Percentiles rank a stretch among this genome's conserved stretches.
phyloP scores from a whole-genome alignment of 2,797 vertebrate genomes.

The Halcyon leucocephala region DNA sequence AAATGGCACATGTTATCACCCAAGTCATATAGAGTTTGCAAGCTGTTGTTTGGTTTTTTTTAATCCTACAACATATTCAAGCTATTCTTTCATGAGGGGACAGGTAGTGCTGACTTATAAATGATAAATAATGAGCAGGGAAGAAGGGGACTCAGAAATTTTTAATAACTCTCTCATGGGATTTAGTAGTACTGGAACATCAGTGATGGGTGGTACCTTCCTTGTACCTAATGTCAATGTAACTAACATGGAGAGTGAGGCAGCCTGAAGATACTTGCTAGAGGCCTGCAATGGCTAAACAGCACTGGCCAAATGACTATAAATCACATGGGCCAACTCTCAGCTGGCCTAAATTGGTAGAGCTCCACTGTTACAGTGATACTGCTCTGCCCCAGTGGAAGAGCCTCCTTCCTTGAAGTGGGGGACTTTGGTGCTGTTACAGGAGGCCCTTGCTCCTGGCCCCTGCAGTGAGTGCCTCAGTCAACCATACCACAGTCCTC shows the following conservation, averaged over 20 bases:
- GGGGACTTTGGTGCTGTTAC: background rate
- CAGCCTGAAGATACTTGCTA: background rate
- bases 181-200: background rate
- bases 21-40: fast-evolving
- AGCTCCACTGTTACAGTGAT: background rate
- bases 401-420: background rate
- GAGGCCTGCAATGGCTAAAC: background rate
- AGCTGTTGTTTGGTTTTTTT: background rate
- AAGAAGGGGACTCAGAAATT: background rate
- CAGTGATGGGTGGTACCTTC: background rate
- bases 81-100: background rate
- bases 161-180: background rate
- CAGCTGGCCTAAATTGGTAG: background rate
- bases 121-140: background rate
- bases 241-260: fast-evolving
- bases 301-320: background rate
- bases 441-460: background rate
- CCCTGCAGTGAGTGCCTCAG: background rate
- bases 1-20: background rate
- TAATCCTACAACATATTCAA: background rate
- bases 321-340: background rate
- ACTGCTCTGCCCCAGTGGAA: background rate
- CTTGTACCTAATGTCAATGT: background rate
- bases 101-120: background rate
- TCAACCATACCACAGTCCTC: background rate